These are phyloP conservation scores for Ammodytes marinus DNA, from an alignment of 2,113 vertebrate genomes.

Conservation along the genomic window DNA sequence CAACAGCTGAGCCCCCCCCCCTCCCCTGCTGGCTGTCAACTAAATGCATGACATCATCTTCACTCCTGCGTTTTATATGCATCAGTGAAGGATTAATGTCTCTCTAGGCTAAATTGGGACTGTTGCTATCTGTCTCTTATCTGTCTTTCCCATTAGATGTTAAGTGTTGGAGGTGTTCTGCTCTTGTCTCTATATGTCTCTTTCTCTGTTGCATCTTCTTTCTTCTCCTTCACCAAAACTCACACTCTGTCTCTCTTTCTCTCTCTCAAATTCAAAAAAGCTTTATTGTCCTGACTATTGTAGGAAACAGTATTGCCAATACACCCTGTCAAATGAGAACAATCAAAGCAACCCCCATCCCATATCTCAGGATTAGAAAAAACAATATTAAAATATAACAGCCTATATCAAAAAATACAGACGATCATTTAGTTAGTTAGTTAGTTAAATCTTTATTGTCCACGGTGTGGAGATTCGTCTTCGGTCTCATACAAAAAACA, in stretches of 20 bases:
- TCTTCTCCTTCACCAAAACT: slow-evolving; percentile 1
- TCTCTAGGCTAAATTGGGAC: slow-evolving; percentile 48
- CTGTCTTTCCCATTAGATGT: slow-evolving; percentile 7
- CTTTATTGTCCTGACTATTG: too few relatives aligned
- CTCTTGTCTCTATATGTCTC: background rate
- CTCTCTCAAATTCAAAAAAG: background rate
- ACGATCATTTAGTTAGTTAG: too few relatives aligned
- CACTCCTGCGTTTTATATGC: slow-evolving; percentile 57
- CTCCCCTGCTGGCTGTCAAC: slow-evolving; percentile 48
- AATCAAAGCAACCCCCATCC: too few relatives aligned
- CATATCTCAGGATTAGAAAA: too few relatives aligned
- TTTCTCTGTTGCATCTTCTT: background rate
- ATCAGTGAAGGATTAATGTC: slow-evolving; percentile 47
- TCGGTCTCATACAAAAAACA: too few relatives aligned
- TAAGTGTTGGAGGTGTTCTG: slow-evolving; percentile 1
- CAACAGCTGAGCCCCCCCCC: slow-evolving; percentile 73
- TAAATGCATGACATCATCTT: slow-evolving; percentile 70
- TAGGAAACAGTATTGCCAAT: too few relatives aligned
- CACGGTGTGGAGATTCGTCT: too few relatives aligned
- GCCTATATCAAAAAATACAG: too few relatives aligned
- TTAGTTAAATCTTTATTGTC: too few relatives aligned
- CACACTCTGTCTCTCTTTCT: slow-evolving; percentile 37
- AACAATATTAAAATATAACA: too few relatives aligned
- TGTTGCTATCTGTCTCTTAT: slow-evolving; percentile 7
- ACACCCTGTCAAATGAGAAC: too few relatives aligned